Conservation (phyloP, 2,888 invertebrate species). For the Ctenicera cuprea region DNA sequence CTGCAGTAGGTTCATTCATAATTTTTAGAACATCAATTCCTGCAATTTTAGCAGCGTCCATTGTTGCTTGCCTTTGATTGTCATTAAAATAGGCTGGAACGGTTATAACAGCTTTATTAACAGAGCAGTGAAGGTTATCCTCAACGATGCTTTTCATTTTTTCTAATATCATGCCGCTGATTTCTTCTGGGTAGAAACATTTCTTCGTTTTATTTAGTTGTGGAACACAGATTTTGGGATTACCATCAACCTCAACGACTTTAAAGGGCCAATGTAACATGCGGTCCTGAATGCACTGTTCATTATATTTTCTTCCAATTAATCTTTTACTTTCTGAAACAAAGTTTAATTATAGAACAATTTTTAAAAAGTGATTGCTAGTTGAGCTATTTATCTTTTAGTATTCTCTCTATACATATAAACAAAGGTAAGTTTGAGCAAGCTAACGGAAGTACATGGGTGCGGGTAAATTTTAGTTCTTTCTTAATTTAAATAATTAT, state of each 20-base stretch:
- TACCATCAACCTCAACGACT: constrained; percentile 38
- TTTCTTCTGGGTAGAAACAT: constrained; percentile 51
- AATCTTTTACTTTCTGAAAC: constrained; percentile 52
- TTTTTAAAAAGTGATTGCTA: background rate
- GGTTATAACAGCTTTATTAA: constrained; percentile 51
- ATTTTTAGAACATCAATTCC: constrained; percentile 48
- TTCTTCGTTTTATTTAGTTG: constrained; percentile 6
- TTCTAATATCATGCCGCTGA: constrained; percentile 49
- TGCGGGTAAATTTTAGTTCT: too few species aligned
- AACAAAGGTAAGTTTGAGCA: too few species aligned
- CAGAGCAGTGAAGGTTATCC: constrained; percentile 17
- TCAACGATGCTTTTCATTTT: constrained; percentile 44
- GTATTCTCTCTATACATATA: too few species aligned
- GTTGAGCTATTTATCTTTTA: too few species aligned
- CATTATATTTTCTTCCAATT: constrained; percentile 50
- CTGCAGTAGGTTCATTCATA: constrained; percentile 52
- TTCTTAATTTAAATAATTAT: too few species aligned
- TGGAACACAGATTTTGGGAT: constrained; percentile 47
- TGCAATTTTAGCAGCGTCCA: constrained; percentile 50
- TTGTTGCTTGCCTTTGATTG: constrained; percentile 52
- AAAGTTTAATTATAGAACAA: background rate
- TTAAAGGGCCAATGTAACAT: constrained; percentile 49
- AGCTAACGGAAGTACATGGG: too few species aligned
- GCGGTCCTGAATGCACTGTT: constrained; percentile 43
- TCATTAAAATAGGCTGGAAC: constrained; percentile 56